A percentile compares a stretch with the other conserved stretches of the same genome.
These are phyloP conservation scores for Acrocephalus kingi DNA, from an alignment of 2,113 vertebrate species.

Conservation along the genomic window DNA sequence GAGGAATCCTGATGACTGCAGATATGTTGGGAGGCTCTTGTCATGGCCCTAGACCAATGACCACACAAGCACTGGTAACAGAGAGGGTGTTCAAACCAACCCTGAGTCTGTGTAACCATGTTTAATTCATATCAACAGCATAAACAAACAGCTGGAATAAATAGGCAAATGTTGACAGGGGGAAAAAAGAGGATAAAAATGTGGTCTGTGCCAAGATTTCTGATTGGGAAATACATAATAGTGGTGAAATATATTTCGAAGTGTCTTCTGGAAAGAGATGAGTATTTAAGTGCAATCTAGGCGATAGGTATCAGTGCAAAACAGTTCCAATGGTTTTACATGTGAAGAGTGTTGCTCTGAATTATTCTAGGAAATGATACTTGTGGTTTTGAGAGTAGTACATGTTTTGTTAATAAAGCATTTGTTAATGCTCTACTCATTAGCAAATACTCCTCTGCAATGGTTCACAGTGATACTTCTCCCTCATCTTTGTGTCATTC, in stretches of 20 bases:
- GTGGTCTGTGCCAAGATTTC: neutral
- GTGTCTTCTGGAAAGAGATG: neutral
- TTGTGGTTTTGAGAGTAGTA: neutral
- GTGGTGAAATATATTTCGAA: neutral
- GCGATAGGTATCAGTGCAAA: neutral
- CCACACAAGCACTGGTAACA: neutral
- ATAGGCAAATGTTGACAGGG: neutral
- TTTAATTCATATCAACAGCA: neutral
- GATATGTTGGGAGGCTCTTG: neutral
- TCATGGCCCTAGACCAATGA: neutral
- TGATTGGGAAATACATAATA: neutral
- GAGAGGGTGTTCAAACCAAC: neutral
- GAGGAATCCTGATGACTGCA: neutral
- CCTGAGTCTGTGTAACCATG: neutral
- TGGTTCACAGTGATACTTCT: neutral
- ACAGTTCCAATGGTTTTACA: neutral
- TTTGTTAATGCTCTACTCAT: neutral
- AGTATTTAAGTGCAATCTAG: neutral
- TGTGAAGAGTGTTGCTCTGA: neutral
- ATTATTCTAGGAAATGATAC: neutral
- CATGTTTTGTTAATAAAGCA: neutral
- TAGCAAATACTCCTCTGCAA: neutral
- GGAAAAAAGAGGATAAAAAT: neutral
- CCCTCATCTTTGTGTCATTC: neutral
- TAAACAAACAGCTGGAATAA: neutral